Conservation (phyloP, 2,888 invertebrate species). For the Xestoiulus laeticollis region DNA sequence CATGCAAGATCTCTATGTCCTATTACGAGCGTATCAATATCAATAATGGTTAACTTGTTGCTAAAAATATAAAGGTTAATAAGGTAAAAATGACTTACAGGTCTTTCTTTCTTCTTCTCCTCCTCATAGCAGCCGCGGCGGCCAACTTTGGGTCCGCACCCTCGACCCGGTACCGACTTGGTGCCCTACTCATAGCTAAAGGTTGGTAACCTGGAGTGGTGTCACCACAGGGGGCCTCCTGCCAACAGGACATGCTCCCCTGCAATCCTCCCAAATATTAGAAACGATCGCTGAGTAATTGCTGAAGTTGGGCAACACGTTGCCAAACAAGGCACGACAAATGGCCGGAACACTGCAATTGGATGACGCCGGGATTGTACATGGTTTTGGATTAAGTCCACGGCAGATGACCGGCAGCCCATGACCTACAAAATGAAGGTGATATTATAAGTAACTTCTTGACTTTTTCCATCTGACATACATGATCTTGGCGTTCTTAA, state of each 20-base stretch:
- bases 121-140: background rate
- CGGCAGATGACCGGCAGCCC: slow-evolving; percentile 45
- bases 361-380: background rate
- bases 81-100: background rate
- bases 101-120: slow-evolving; percentile 10
- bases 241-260: slow-evolving; percentile 51
- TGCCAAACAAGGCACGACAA: background rate
- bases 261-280: slow-evolving; percentile 38
- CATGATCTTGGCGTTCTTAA: background rate
- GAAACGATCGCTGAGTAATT: background rate
- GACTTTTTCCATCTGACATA: background rate
- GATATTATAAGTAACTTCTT: background rate
- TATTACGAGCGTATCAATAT: no score
- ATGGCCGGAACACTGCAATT: background rate
- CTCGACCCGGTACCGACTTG: slow-evolving; percentile 49
- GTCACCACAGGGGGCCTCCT: slow-evolving; percentile 52
- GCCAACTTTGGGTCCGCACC: slow-evolving; percentile 39
- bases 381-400: background rate
- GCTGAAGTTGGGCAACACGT: slow-evolving; percentile 13
- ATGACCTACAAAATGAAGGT: background rate
- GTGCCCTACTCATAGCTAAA: slow-evolving; percentile 48
- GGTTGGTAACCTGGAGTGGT: slow-evolving; percentile 51
- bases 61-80: background rate
- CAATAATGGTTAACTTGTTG: background rate
- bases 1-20: no score